Base-by-base conservation (phyloP, 30 jellyfish, hydroid and myxozoan species). In the Aurelia coerulea region DNA sequence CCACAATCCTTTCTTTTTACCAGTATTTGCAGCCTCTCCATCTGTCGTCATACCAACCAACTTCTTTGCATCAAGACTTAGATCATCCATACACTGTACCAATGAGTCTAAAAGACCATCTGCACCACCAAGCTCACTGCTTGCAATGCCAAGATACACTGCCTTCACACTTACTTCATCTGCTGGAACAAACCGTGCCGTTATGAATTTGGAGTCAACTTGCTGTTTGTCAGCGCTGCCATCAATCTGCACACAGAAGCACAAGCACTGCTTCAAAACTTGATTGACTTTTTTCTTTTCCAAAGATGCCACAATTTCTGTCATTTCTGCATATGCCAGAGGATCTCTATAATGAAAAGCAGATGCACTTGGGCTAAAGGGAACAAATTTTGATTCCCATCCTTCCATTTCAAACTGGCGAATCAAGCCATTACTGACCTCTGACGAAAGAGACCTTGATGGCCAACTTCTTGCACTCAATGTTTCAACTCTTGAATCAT, bases 381-480 rank as follows among this genome's bases (percentile, higher is more conserved):
- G 89, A 63, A 60, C 77, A 85, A 74, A 74, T 13, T 68, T 74
- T 68, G 92, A 64, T 16, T 68, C 78, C 85, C 78, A 62, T 65
- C 94, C 88, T 75, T 74, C 84, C 74, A 16, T 60, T 19, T 68
- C 56, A 39, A 85, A 65, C 18, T 10, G 23, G 49, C 88, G 83
- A 66, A 75, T 29, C 71, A 85, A 74, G 60, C 60, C 37, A 68
- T 73, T 74, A 63, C 89, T 73, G 74, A 50, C 77, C 53, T 85
- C 94, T 15, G 78, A 11, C 65, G 88, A 42, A 67, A 74, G 80
- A 73, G 94, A 85, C 80, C 94, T 74, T 75, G 84, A 74, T 32
- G 94, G 74, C 88, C 80, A 73, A 54, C 94, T 85, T 64, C 94
- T 62, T 23, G 88, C 94, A 85, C 89, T 73, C 65, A 85, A 35